Evolutionary conservation across 2,113 vertebrate genomes (phyloP), one percentile per base, ranked within the genome.

Genomic region (Psophia crepitans): DNA sequence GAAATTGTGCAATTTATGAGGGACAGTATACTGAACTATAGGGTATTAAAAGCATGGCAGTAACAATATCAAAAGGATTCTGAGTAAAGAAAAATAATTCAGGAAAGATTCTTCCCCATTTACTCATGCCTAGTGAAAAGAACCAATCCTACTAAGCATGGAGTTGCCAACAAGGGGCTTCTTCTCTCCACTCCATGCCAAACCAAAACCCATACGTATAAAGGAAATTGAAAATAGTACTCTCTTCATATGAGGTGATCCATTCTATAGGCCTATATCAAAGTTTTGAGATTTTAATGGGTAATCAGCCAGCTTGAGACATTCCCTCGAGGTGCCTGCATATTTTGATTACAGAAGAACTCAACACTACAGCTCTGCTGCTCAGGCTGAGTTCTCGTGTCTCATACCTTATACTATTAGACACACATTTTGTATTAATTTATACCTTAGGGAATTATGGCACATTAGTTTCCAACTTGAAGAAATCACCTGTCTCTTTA

Each of bases 391-490:
- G 86, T 74, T 92, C 53, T 82, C 89, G 13, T 48, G 68, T 76
- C 94, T 96, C 65, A 35, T 92, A 87, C n/a, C 44, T 92, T 79
- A 97, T 91, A 78, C 82, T 95, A 96, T 92, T 91, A 96, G 95
- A 97, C 95, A 89, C 91, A 95, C 92, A 93, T 96, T 97, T 97
- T 93, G 74, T 97, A 96, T 97, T 97, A 97, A 97, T 97, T 97
- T 97, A 96, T 97, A 97, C 97, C 97, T 92, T 76, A 32, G 96
- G 97, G 97, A 92, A 93, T 97, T 92, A 95, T 4, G 6, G 66
- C 91, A 95, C 92, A 92, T 95, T 96, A 96, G 78, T 92, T 96
- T 92, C 84, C 92, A 93, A 81, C 90, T 89, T 84, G 86, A 82
- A 89, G 92, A 89, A 92, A 95, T 96, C 95, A 95, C 61, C 89